Evolutionary conservation across 2,113 vertebrate species (phyloP).

Genomic region (Phrynosoma blainvillii): DNA sequence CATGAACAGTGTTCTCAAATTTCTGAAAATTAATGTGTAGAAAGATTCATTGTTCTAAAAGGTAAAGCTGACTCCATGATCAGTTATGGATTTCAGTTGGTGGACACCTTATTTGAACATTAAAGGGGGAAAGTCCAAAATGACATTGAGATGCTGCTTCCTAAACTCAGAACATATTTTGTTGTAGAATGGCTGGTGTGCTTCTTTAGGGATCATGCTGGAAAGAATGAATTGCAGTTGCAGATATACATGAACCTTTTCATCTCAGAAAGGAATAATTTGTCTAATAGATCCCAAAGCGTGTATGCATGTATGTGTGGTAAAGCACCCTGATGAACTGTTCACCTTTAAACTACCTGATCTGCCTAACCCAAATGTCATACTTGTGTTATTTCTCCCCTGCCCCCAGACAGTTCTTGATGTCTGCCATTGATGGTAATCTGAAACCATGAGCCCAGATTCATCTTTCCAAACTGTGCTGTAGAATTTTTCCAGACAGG

Average conservation of each 20-base stretch:
- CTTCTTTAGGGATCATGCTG: not conserved
- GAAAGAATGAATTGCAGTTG: too few relatives aligned
- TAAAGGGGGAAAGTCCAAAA: not conserved
- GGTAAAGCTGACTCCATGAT: too few relatives aligned
- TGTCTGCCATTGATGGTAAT: not conserved
- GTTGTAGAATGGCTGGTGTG: not conserved
- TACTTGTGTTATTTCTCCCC: not conserved
- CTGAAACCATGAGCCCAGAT: not conserved
- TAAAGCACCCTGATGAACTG: not conserved
- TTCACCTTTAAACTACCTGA: not conserved
- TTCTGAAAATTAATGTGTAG: too few relatives aligned
- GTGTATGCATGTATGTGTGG: too few relatives aligned
- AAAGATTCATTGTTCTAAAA: too few relatives aligned
- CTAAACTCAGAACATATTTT: not conserved
- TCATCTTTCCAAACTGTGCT: not conserved
- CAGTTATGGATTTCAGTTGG: not conserved
- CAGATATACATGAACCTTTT: not conserved
- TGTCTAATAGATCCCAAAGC: too few relatives aligned
- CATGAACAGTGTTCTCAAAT: too few relatives aligned
- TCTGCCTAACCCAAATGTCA: not conserved
- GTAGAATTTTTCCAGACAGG: not conserved
- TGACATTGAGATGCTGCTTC: not conserved
- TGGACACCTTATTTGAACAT: not conserved
- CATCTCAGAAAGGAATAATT: not conserved
- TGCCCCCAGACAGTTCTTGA: not conserved